Percentiles rank a stretch among this genome's conserved stretches.
Conservation (phyloP, 2,888 invertebrate genomes). For the Orthosia gracilis region DNA sequence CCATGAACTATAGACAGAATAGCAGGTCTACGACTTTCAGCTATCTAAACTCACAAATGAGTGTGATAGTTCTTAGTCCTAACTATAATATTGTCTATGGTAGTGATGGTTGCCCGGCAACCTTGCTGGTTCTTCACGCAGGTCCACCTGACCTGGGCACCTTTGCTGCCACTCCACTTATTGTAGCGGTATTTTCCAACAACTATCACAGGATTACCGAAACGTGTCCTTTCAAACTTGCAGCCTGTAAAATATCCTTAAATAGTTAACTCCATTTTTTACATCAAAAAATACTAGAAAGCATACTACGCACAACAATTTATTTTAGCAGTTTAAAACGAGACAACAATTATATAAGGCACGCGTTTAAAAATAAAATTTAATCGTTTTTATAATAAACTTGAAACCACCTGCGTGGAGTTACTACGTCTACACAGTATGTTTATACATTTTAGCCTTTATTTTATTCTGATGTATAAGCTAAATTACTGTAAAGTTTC, state of each 20-base stretch:
- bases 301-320: not conserved
- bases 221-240: constrained; percentile 76
- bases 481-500: too few species aligned
- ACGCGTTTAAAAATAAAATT: not conserved
- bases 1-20: not conserved
- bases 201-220: constrained; percentile 83
- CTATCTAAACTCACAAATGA: constrained; percentile 50
- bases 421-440: too few species aligned
- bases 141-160: constrained; percentile 69
- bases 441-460: too few species aligned
- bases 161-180: constrained; percentile 68
- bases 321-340: not conserved
- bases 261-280: constrained; percentile 1
- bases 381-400: not conserved
- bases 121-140: constrained; percentile 70
- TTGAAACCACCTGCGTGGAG: too few species aligned
- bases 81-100: constrained; percentile 70
- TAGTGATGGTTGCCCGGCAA: constrained; percentile 74
- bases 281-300: constrained; percentile 4
- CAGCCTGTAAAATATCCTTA: constrained; percentile 46
- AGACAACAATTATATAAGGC: not conserved
- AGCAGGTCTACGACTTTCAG: not conserved
- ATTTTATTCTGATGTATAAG: too few species aligned
- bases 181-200: constrained; percentile 72
- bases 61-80: constrained; percentile 68